Conservation (phyloP, 2,113 vertebrate species). For the Serinus canaria region DNA sequence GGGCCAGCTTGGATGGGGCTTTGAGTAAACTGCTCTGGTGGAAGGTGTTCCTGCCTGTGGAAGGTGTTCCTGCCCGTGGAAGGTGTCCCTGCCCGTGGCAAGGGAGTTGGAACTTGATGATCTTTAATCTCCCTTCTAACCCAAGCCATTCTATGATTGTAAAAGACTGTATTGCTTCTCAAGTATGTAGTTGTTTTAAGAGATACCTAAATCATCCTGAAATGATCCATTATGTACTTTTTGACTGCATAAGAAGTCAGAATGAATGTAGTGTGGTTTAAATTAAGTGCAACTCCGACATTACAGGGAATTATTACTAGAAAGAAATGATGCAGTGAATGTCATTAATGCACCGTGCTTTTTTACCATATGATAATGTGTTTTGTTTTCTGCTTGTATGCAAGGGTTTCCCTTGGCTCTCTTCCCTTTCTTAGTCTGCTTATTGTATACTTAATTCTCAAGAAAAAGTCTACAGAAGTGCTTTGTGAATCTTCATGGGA, state of each 20-base stretch:
- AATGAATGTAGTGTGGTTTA: background rate
- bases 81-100: background rate
- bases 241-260: background rate
- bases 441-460: background rate
- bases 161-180: background rate
- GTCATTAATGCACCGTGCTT: background rate
- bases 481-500: background rate
- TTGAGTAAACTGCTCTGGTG: background rate
- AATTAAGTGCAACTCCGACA: background rate
- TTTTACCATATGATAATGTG: background rate
- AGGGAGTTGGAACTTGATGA: rapidly evolving
- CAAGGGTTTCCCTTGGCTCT: background rate
- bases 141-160: background rate
- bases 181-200: background rate
- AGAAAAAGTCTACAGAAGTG: background rate
- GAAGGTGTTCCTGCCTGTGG: background rate
- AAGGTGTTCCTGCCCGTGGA: background rate
- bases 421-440: background rate
- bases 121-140: background rate
- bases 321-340: background rate
- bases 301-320: background rate
- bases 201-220: background rate
- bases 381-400: background rate
- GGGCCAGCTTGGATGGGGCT: background rate
- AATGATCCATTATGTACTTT: background rate